Conservation (phyloP, 2,113 vertebrate species). For the Tupaia tana region DNA sequence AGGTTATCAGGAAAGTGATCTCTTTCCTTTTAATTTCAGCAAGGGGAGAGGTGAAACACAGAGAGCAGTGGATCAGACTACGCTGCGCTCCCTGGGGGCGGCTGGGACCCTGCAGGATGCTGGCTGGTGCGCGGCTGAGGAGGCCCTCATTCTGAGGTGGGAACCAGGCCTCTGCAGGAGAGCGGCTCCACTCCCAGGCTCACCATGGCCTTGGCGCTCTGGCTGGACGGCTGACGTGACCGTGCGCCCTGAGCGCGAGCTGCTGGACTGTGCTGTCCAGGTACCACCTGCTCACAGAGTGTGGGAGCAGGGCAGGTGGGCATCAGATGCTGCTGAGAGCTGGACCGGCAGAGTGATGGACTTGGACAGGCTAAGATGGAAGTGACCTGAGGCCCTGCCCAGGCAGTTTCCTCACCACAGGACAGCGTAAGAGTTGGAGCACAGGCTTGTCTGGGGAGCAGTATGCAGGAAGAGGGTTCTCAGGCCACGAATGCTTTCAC, state of each 20-base stretch:
- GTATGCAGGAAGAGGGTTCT: slow-evolving; percentile 98
- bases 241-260: neutral
- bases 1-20: slow-evolving; percentile 84
- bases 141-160: slow-evolving; percentile 78
- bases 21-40: slow-evolving; percentile 88
- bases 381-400: slow-evolving; percentile 88
- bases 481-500: slow-evolving; percentile 97
- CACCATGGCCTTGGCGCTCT: slow-evolving; percentile 88
- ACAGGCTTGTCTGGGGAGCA: slow-evolving; percentile 91
- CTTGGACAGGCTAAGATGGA: slow-evolving; percentile 89
- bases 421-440: slow-evolving; percentile 90
- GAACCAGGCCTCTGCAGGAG: slow-evolving; percentile 50
- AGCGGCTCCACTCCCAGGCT: slow-evolving; percentile 65
- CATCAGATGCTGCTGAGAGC: slow-evolving; percentile 79
- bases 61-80: slow-evolving; percentile 75
- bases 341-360: slow-evolving; percentile 85
- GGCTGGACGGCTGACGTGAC: slow-evolving; percentile 88
- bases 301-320: slow-evolving; percentile 76
- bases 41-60: slow-evolving; percentile 78
- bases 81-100: slow-evolving; percentile 63
- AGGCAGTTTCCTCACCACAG: slow-evolving; percentile 83
- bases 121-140: slow-evolving; percentile 76
- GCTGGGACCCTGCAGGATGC: slow-evolving; percentile 79
- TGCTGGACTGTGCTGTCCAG: slow-evolving; percentile 58
- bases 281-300: slow-evolving; percentile 44